phyloP scores from a whole-genome alignment of 2,888 invertebrate genomes.

The Hyalella azteca region DNA sequence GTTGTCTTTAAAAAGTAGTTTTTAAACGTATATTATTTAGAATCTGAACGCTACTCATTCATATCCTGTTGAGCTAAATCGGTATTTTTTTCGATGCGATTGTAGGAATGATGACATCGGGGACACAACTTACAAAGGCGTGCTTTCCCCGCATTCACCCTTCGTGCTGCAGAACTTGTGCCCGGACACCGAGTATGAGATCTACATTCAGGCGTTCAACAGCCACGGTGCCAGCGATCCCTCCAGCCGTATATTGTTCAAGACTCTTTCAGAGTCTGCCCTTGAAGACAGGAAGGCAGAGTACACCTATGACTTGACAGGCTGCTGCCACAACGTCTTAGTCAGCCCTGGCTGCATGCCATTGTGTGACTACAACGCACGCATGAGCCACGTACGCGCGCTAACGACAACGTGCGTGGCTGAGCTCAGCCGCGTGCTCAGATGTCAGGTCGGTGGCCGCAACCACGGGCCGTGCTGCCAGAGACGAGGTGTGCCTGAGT shows the following conservation, averaged over 20 bases:
- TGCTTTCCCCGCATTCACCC: slow-evolving; percentile 66
- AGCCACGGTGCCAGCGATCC: slow-evolving; percentile 79
- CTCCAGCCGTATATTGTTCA: slow-evolving; percentile 77
- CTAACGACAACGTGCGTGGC: slow-evolving; percentile 77
- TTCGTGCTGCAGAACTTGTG: slow-evolving; percentile 77
- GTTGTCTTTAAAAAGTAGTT: too few relatives aligned
- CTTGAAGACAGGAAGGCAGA: slow-evolving; percentile 37
- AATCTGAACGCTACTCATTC: too few relatives aligned
- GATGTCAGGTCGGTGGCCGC: slow-evolving; percentile 72
- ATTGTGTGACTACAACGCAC: slow-evolving; percentile 81
- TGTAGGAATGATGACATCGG: slow-evolving; percentile 15
- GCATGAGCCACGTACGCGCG: slow-evolving; percentile 77
- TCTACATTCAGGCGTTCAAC: slow-evolving; percentile 80
- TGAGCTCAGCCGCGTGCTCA: slow-evolving; percentile 76
- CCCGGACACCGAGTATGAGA: slow-evolving; percentile 78
- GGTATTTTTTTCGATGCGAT: too few relatives aligned
- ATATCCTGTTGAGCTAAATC: too few relatives aligned
- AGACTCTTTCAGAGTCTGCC: slow-evolving; percentile 70
- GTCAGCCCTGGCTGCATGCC: slow-evolving; percentile 74
- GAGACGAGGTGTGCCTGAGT: slow-evolving; percentile 73
- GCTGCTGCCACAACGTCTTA: slow-evolving; percentile 77
- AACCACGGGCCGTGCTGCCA: slow-evolving; percentile 79
- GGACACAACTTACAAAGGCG: slow-evolving; percentile 41
- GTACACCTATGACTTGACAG: slow-evolving; percentile 74
- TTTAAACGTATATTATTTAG: too few relatives aligned